Evolutionary conservation across 2,797 vertebrate genomes (phyloP).

Genomic region (Glyptemys insculpta): DNA sequence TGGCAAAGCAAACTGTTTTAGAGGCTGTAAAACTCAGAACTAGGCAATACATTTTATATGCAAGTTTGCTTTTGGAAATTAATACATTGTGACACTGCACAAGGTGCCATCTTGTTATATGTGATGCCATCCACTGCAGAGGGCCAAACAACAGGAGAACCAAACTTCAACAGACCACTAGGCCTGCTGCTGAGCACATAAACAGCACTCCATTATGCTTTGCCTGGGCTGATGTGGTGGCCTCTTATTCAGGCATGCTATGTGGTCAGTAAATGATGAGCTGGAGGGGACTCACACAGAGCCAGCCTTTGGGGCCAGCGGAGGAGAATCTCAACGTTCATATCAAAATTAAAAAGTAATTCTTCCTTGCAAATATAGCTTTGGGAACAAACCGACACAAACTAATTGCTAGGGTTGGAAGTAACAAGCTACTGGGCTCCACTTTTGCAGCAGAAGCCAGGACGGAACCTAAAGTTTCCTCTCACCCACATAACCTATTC

Average conservation of each 20-base stretch:
- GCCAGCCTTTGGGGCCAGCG: not conserved
- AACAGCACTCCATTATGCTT: conserved; percentile 64
- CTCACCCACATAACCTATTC: not conserved
- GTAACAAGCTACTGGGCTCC: not conserved
- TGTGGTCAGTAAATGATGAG: not conserved
- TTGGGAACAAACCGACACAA: not conserved
- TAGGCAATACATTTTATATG: conserved; percentile 55
- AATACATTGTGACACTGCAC: conserved; percentile 58
- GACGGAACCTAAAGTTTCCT: not conserved
- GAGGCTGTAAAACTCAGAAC: not conserved
- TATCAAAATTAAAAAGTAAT: conserved; percentile 2
- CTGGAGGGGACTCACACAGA: not conserved
- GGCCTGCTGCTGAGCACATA: conserved; percentile 64
- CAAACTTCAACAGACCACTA: conserved; percentile 70
- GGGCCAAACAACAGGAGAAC: conserved; percentile 68
- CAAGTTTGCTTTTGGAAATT: conserved; percentile 62
- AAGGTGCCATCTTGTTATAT: conserved; percentile 70
- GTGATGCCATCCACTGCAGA: conserved; percentile 76
- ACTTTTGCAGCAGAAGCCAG: not conserved
- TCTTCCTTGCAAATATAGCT: not conserved
- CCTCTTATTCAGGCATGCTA: not conserved
- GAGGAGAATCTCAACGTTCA: conserved; percentile 7
- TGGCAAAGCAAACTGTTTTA: conserved; percentile 20
- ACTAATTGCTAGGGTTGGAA: not conserved
- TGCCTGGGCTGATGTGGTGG: conserved; percentile 42